These are phyloP conservation scores for Eulithis prunata DNA, from an alignment of 2,888 invertebrate species.

Conservation along the genomic window DNA sequence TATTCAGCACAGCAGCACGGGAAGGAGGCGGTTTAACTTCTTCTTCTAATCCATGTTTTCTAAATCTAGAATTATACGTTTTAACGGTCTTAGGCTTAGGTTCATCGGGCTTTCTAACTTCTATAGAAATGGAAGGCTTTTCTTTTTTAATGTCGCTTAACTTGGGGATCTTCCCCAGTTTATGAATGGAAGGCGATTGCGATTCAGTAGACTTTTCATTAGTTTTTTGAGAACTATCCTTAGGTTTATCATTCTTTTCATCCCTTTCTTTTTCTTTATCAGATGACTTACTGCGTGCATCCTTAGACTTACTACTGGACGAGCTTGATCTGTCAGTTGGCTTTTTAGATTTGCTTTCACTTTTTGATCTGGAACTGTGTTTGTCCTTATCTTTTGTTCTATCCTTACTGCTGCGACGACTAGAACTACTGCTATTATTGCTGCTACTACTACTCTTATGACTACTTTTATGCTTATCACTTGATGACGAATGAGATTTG, in stretches of 20 bases:
- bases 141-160: conserved; percentile 85
- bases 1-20: conserved; percentile 85
- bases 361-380: conserved; percentile 70
- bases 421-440: conserved; percentile 63
- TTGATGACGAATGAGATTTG: conserved; percentile 69
- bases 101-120: conserved; percentile 89
- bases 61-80: conserved; percentile 95
- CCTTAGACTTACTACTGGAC: conserved; percentile 65
- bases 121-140: conserved; percentile 92
- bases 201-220: conserved; percentile 86
- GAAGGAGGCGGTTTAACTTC: conserved; percentile 94
- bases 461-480: conserved; percentile 72
- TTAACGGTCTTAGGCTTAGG: conserved; percentile 95
- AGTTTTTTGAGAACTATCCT: conserved; percentile 60
- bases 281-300: conserved; percentile 59
- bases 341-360: conserved; percentile 62
- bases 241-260: conserved; percentile 50
- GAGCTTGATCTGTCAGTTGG: conserved; percentile 63
- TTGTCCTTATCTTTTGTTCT: conserved; percentile 53
- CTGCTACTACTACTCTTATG: conserved; percentile 49
- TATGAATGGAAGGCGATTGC: conserved; percentile 87
- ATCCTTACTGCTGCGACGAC: conserved; percentile 72
- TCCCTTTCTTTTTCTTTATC: conserved; percentile 63
- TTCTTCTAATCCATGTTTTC: conserved; percentile 95
- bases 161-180: conserved; percentile 92